phyloP scores from a whole-genome alignment of 1,140 invertebrate genomes.

The Scaptomyza montana region DNA sequence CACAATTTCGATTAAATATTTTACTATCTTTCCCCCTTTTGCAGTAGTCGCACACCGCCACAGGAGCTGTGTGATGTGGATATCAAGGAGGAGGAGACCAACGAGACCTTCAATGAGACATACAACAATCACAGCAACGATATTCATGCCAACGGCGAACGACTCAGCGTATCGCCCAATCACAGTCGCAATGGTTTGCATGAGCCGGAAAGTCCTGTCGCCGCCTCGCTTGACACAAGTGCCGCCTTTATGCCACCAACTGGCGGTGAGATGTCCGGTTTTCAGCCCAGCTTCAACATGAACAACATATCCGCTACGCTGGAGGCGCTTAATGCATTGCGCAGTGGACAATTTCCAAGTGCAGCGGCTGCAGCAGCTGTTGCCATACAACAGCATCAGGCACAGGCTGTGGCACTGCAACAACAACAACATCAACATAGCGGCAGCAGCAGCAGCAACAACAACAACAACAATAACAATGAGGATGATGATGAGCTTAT shows the following conservation, averaged over 20 bases:
- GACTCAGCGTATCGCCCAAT: constrained; percentile 74
- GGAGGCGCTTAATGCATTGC: constrained; percentile 78
- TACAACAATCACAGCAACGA: constrained; percentile 67
- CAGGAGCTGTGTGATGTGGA: constrained; percentile 82
- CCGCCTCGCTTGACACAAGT: constrained; percentile 50
- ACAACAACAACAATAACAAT: constrained; percentile 65
- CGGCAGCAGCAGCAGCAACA: constrained; percentile 59
- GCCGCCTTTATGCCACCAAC: constrained; percentile 52
- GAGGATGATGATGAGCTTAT: constrained; percentile 61
- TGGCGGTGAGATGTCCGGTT: constrained; percentile 64
- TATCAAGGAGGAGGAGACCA: constrained; percentile 81
- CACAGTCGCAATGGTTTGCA: constrained; percentile 73
- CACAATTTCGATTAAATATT: too few relatives aligned
- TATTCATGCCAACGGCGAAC: constrained; percentile 60
- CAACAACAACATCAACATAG: constrained; percentile 53
- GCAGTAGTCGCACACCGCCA: constrained; percentile 78
- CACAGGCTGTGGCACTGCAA: constrained; percentile 60
- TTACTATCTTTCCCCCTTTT: not conserved
- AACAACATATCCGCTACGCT: constrained; percentile 82
- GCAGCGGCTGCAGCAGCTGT: constrained; percentile 75
- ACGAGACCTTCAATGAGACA: constrained; percentile 79
- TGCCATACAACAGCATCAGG: constrained; percentile 76
- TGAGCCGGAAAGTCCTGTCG: constrained; percentile 70
- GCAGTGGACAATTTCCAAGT: constrained; percentile 72
- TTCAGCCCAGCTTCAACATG: constrained; percentile 76